Evolutionary conservation across 2,113 vertebrate species (phyloP).

Genomic region (Peromyscus leucopus): DNA sequence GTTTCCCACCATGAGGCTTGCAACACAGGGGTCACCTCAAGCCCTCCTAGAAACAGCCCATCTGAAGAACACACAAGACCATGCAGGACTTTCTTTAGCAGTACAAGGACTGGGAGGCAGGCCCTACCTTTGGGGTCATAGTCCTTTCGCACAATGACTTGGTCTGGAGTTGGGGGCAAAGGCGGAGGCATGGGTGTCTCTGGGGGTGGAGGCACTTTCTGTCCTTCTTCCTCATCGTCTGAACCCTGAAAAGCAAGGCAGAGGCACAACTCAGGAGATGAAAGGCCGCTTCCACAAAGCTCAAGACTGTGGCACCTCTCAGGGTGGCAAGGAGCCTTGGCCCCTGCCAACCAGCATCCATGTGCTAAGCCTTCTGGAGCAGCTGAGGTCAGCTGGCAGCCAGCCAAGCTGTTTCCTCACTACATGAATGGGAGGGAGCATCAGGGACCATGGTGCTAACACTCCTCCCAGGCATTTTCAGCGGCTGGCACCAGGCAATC

Average conservation of each 20-base stretch:
- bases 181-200: conserved; percentile 98
- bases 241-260: conserved; percentile 91
- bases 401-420: conserved; percentile 75
- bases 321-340: conserved; percentile 25
- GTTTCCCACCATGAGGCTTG: not conserved
- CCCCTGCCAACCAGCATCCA: conserved; percentile 9
- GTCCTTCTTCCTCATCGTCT: conserved; percentile 96
- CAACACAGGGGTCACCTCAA: not conserved
- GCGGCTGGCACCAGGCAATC: conserved; percentile 80
- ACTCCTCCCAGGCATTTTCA: conserved; percentile 76
- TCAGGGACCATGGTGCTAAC: conserved; percentile 32
- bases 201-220: conserved; percentile 96
- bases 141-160: conserved; percentile 98
- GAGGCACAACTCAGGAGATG: not conserved
- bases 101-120: not conserved
- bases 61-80: not conserved
- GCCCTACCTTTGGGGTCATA: conserved; percentile 97
- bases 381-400: conserved; percentile 68
- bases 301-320: not conserved
- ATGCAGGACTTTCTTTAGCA: not conserved
- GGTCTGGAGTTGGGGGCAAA: conserved; percentile 97
- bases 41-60: not conserved
- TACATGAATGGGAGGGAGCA: conserved; percentile 77
- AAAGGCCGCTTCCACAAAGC: not conserved
- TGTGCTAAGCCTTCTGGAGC: conserved; percentile 51